Conservation (phyloP, 2,113 vertebrate species). For the Pteropus alecto region DNA sequence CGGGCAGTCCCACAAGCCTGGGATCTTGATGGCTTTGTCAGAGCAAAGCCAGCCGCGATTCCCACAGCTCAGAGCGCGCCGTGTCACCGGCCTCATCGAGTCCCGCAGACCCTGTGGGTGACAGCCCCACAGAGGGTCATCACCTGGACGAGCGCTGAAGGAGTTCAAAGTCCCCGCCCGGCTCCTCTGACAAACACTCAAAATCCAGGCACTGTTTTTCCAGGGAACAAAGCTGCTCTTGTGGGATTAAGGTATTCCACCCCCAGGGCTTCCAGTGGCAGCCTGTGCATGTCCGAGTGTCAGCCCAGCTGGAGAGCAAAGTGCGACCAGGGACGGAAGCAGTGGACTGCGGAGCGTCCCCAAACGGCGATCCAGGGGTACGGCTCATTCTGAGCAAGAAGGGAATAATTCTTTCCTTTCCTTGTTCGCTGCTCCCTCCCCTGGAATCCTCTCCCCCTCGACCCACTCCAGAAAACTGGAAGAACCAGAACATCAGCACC, state of each 20-base stretch:
- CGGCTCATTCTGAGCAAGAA: neutral
- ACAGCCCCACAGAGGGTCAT: neutral
- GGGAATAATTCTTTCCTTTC: neutral
- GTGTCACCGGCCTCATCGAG: neutral
- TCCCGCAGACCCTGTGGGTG: fast-evolving
- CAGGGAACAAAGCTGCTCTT: constrained; percentile 9
- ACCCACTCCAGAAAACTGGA: neutral
- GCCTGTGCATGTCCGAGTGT: neutral
- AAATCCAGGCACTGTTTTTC: neutral
- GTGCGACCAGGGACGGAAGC: neutral
- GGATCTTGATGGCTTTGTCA: too few relatives aligned
- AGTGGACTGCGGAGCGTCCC: neutral
- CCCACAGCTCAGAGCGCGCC: too few relatives aligned
- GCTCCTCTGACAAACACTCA: neutral
- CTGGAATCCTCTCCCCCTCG: neutral
- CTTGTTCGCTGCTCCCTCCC: neutral
- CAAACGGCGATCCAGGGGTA: neutral
- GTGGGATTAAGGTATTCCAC: constrained; percentile 47
- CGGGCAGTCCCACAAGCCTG: too few relatives aligned
- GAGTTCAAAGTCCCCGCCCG: neutral
- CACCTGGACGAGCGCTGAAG: neutral
- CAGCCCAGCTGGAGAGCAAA: neutral
- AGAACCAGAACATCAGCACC: neutral
- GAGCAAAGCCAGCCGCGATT: too few relatives aligned
- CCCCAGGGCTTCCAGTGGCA: neutral